Evolutionary conservation across 1,140 invertebrate genomes (phyloP), one percentile per base, ranked within the genome.

Genomic region (Heliconius melpomene): DNA sequence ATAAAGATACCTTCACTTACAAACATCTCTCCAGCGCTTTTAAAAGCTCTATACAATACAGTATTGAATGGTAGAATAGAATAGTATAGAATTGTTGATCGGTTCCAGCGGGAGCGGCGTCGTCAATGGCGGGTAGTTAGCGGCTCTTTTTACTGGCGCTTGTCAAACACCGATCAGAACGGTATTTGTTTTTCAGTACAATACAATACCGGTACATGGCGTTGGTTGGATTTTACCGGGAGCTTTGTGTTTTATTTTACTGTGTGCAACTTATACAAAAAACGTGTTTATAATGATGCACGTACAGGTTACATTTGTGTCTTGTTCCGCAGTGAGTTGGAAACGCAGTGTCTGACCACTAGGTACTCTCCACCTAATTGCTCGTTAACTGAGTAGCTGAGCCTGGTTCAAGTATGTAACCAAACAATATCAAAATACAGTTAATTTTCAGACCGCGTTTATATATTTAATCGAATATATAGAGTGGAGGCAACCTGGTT

Each of bases 131-230:
- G 20, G 54, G 54, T 75, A 75, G 54, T 75, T 75, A 75, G 38
- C 74, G 23, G 74, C 52, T 75, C 74, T 75, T 75, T 75, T 75
- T 75, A 60, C 54, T 36, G 74, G 23, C 57, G 74, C 60, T 75
- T 75, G 74, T 75, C 74, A 75, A 75, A 75, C 32, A 60, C 60
- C 74, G 74, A 75, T 75, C 74, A 75, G 54, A 66, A 46, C 54
- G 74, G n/a, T 75, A 75, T 75, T 75, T 75, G 74, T 75, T 75
- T 75, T 72, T 66, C 38, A 60, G 54, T 52, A 75, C 74, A 75
- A 75, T 75, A 38, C 54, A 52, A 20, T 52, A 20, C 26, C 9
- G 60, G 52, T 46, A 13, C 52, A 32, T 1, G 54, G 54, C n/a
- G n/a, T 11, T 26, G 9, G 60, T 29, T 26, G 60, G 26, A 23